phyloP scores from a whole-genome alignment of 2,888 invertebrate genomes.

The Pachymerium ferrugineum region DNA sequence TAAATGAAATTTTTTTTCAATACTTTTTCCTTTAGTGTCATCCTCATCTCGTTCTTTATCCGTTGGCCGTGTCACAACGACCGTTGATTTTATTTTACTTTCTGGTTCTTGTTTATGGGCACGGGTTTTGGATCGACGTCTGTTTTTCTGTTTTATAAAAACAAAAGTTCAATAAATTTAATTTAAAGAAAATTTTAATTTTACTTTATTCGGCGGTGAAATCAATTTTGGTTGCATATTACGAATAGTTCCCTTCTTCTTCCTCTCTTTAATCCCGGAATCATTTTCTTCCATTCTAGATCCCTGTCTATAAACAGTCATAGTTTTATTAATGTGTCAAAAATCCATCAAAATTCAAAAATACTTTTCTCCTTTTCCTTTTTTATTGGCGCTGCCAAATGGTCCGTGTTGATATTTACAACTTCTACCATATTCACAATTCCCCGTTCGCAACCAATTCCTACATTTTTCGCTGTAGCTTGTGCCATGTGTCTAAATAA shows the following conservation, averaged over 20 bases:
- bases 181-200: neutral
- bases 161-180: neutral
- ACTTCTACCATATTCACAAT: constrained; percentile 37
- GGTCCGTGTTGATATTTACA: constrained; percentile 38
- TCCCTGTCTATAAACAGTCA: neutral
- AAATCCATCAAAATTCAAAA: constrained; percentile 14
- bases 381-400: neutral
- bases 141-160: constrained; percentile 34
- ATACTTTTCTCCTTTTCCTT: constrained; percentile 29
- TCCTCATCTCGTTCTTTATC: constrained; percentile 34
- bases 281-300: constrained; percentile 34
- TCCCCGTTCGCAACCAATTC: constrained; percentile 38
- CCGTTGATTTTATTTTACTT: constrained; percentile 40
- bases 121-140: constrained; percentile 35
- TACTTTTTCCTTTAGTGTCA: constrained; percentile 6
- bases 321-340: neutral
- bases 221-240: neutral
- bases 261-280: constrained; percentile 36
- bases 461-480: constrained; percentile 38
- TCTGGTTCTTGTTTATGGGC: constrained; percentile 39
- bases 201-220: neutral
- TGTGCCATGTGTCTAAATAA: neutral
- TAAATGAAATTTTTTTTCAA: too few species aligned
- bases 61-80: constrained; percentile 39
- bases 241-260: constrained; percentile 34